Evolutionary conservation across 1,140 invertebrate species (phyloP), one percentile per base, ranked within the genome.

Genomic region (Cataglyphis hispanica): DNA sequence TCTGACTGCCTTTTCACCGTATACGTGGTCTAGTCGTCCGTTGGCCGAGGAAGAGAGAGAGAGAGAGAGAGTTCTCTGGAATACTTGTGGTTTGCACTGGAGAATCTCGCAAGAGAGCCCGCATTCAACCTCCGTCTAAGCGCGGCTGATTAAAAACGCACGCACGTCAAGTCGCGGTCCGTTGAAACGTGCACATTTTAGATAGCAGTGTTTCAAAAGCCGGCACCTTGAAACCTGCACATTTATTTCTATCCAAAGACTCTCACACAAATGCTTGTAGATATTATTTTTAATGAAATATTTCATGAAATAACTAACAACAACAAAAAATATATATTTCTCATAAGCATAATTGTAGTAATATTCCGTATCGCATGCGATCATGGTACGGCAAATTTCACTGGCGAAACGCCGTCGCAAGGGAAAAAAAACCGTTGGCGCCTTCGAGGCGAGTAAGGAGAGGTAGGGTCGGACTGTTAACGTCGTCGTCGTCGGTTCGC

Each of bases 361-460:
- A 31, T 56, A 40, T 25, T 2, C n/a, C 6, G 27, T 56, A 11
- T 37, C 31, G 50, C 16, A 3, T 31, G 37, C 50, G 37, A 19
- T 50, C 13, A 50, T 50, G 61, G 64, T 53, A 25, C n/a, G 22
- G 78, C 22, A 53, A 75, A 58, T 50, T 66, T 67, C 25, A 25
- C 60, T 46, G 31, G 2, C 66, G 19, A 58, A 5, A 34, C 27
- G 37, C 11, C 60, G 72, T 0, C 50, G 10, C 40, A 27, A 66
- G n/a, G n/a, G n/a, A 34, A 37, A 66, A 90, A 91, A 91, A 91
- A 91, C 91, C 91, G 91, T 91, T 91, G 91, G 77, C 78, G 75
- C 84, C 58, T 83, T 90, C 84, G 89, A 83, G 78, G 69, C 86
- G 87, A 89, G 91, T 80, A 56, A 40, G 46, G 61, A 43, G 16